Conservation (phyloP, 2,888 invertebrate genomes). For the Plagodis pulveraria region DNA sequence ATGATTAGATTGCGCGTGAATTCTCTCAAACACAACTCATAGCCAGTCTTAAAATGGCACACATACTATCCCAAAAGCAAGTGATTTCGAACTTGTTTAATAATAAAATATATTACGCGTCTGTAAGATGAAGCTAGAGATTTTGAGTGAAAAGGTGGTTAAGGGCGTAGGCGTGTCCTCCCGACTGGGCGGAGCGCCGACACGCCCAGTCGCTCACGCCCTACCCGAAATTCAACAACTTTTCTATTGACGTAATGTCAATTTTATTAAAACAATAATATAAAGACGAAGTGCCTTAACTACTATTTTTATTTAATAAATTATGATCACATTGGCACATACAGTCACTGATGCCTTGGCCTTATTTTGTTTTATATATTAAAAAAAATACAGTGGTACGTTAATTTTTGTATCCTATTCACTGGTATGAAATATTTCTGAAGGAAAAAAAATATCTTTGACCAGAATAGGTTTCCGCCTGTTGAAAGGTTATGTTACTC, state of each 20-base stretch:
- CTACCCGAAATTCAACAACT: conserved; percentile 67
- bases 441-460: too few species aligned
- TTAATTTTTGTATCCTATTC: too few species aligned
- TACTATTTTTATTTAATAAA: conserved; percentile 1
- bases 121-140: conserved; percentile 63
- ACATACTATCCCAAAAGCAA: conserved; percentile 9
- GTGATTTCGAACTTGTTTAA: conserved; percentile 11
- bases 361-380: too few species aligned
- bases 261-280: conserved; percentile 26
- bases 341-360: too few species aligned
- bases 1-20: too few species aligned
- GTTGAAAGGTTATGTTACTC: too few species aligned
- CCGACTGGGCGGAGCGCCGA: conserved; percentile 75
- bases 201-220: conserved; percentile 78
- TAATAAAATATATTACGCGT: conserved; percentile 53
- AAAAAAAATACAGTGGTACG: too few species aligned
- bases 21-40: too few species aligned
- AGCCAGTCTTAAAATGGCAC: not conserved
- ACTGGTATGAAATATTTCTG: too few species aligned
- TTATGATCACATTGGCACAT: too few species aligned
- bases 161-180: conserved; percentile 80
- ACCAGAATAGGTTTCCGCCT: too few species aligned
- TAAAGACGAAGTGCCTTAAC: conserved; percentile 2
- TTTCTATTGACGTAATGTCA: conserved; percentile 55
- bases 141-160: conserved; percentile 73